Evolutionary conservation across 2,888 invertebrate species (phyloP), one percentile per base, ranked within the genome.

Genomic region (Agrotis puta): DNA sequence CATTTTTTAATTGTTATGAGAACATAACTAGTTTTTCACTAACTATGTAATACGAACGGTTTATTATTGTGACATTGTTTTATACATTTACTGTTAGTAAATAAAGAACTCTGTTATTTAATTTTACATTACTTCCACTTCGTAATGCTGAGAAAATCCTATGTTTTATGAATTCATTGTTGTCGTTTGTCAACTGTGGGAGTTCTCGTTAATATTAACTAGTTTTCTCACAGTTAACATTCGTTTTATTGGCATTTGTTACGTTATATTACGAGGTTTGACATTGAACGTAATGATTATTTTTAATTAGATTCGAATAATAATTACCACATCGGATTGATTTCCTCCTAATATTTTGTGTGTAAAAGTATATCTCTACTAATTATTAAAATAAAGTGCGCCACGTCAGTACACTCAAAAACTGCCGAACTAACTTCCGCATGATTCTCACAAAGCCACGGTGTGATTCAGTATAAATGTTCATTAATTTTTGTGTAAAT

Each of bases 221-320:
- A 59, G 11, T 24, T 7, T 68, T 64, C 70, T 11, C 81, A 66
- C 59, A 53, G 27, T 48, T 70, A 56, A 70, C 56, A 81, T 47
- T 79, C 3, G 14, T 67, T 76, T 72, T 66, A 66, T 64, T 54
- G n/a, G n/a, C 50, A 47, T 64, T 70, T 76, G 50, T 65, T 64
- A 59, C 2, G 5, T 54, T 59, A 48, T 22, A 54, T 56, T 39
- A 22, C 18, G 16, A 24, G 11, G 4, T 18, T 56, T n/a, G 24
- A 33, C 18, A 68, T 27, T 50, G 9, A 33, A 39, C 39, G 58
- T 39, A 20, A n/a, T 64, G 39, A 39, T 54, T 61, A 7, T 43
- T n/a, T 14, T 16, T 51, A 59, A 50, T 48, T 51, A 24, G 6
- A 51, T 45, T 50, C n/a, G 13, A 33, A 56, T 11, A 39, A 18